These are phyloP conservation scores for Paragorgia papillata DNA, from an alignment of 92 coral and sea anemone species.

Conservation along the genomic window DNA sequence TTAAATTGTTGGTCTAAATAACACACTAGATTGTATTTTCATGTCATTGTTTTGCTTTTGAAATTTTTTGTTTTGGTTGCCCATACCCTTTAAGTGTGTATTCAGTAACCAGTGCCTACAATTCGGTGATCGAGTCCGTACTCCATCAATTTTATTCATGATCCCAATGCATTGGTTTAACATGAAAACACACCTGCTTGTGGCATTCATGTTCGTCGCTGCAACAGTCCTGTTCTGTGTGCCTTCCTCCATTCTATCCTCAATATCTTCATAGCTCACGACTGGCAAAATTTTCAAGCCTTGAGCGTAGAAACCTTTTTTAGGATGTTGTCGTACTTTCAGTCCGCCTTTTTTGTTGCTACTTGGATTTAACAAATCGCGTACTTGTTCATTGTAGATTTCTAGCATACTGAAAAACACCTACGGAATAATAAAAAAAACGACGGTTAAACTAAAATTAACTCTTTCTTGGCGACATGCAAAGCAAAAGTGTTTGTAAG, in stretches of 20 bases:
- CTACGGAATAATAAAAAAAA: slow-evolving; percentile 39
- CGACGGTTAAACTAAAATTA: too few species aligned
- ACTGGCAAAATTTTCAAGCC: slow-evolving; percentile 75
- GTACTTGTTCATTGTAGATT: slow-evolving; percentile 94
- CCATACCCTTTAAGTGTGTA: too few species aligned
- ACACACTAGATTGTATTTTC: too few species aligned
- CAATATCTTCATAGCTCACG: slow-evolving; percentile 75
- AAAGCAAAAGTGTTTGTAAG: too few species aligned
- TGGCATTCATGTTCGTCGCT: slow-evolving; percentile 94
- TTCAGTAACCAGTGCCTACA: too few species aligned
- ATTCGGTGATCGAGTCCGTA: too few species aligned
- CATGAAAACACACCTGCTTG: slow-evolving; percentile 91
- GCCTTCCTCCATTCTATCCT: slow-evolving; percentile 91
- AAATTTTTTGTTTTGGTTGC: too few species aligned
- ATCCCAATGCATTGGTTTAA: too few species aligned
- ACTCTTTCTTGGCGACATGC: too few species aligned
- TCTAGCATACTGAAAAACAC: slow-evolving; percentile 92
- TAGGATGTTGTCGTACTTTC: slow-evolving; percentile 89
- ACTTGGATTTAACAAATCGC: slow-evolving; percentile 85
- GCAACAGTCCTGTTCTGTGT: slow-evolving; percentile 92
- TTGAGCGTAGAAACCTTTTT: slow-evolving; percentile 94
- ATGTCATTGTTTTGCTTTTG: too few species aligned
- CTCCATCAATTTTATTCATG: too few species aligned
- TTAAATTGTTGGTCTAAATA: too few species aligned
- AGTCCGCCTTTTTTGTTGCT: slow-evolving; percentile 80